Base-by-base conservation (phyloP, 2,113 vertebrate genomes). In the Arizona elegans region DNA sequence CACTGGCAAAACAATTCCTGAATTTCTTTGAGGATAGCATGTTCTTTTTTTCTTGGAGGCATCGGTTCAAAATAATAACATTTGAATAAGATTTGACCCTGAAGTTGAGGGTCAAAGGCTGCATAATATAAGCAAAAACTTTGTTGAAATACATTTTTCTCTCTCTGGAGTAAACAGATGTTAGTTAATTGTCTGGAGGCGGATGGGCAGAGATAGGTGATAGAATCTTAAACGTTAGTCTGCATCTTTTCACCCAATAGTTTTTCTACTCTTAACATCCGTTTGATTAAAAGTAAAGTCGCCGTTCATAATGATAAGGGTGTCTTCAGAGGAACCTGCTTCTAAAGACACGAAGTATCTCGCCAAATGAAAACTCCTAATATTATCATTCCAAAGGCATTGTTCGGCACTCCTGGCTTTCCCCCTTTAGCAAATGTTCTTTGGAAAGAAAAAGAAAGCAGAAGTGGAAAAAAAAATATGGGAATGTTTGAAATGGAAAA, bases 41-140 rank as follows among this genome's bases (percentile, higher is more conserved):
- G 87, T 92, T 58, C 62, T 81, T 92, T 92, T 92, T 92, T 92
- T 85, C 87, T 85, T 89, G 38, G 23, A 81, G 2, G 53, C 19
- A 43, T 75, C 47, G 15, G 62, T 89, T 81, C 38, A 92, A 56
- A 89, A 50, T 89, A 92, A 81, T 53, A 19, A 70, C 13, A 70
- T 17, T 70, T 70, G 29, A 70, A 33, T 33, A 70, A 70, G 13
- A 15, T 70, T 70, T 70, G 65, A 70, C 29, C 29, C 26, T 56
- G 87, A 15, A 26, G 8, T 92, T 92, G 15, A 92, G 26, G 53
- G 50, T 55, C 91, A 88, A 54, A 54, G 50, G 2, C n/a, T 92
- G 33, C 29, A 81, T 54, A 26, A 52, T 75, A 85, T 15, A 75
- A 38, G 7, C 23, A 88, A 92, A 53, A 43, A 92, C 23, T 29